These are phyloP conservation scores for Folsomia manolachei DNA, from an alignment of 2,888 invertebrate genomes.

Conservation along the genomic window DNA sequence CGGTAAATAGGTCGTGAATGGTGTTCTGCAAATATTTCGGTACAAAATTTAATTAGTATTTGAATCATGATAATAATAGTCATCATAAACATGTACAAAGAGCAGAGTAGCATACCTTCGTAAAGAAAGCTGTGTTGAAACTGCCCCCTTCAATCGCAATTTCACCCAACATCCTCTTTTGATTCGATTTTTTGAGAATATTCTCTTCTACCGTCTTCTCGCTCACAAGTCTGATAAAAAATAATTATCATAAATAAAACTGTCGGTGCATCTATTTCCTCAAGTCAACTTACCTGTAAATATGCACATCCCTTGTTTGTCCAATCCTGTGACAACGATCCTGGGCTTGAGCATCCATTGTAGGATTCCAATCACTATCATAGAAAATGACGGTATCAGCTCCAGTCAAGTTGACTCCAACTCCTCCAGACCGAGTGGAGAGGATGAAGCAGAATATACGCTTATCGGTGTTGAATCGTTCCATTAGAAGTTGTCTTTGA, in stretches of 20 bases:
- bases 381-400: slow-evolving; percentile 99
- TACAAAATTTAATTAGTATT: too few relatives aligned
- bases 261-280: slow-evolving; percentile 12
- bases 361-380: slow-evolving; percentile 99
- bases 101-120: slow-evolving; percentile 61
- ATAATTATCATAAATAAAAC: neutral
- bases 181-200: slow-evolving; percentile 96
- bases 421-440: slow-evolving; percentile 95
- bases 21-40: slow-evolving; percentile 70
- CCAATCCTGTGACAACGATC: slow-evolving; percentile 98
- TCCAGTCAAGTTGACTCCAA: slow-evolving; percentile 96
- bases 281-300: slow-evolving; percentile 66
- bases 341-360: slow-evolving; percentile 98
- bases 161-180: slow-evolving; percentile 91
- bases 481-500: slow-evolving; percentile 75
- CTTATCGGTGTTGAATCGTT: slow-evolving; percentile 81
- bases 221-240: slow-evolving; percentile 74
- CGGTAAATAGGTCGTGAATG: slow-evolving; percentile 86
- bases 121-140: slow-evolving; percentile 95
- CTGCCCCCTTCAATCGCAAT: slow-evolving; percentile 98
- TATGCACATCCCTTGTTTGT: slow-evolving; percentile 97
- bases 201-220: slow-evolving; percentile 98
- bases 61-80: too few relatives aligned
- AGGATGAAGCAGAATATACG: slow-evolving; percentile 96
- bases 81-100: neutral